A percentile compares a stretch with the other conserved stretches of the same genome.
phyloP scores from a whole-genome alignment of 1,140 invertebrate genomes.

The Metopolophium dirhodum region DNA sequence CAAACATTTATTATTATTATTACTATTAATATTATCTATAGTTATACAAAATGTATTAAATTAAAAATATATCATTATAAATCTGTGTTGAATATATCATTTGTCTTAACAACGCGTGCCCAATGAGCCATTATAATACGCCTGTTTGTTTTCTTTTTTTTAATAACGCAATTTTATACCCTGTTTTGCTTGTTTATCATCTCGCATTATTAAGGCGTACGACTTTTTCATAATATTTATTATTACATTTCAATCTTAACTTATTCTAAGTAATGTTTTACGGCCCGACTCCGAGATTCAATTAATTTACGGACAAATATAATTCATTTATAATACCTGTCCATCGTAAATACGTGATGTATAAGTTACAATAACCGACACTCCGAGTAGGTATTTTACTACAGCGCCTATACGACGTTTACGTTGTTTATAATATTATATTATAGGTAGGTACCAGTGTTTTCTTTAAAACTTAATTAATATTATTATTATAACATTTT shows the following conservation, averaged over 20 bases:
- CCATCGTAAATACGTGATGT: slow-evolving; percentile 7
- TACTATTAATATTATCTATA: slow-evolving; percentile 28
- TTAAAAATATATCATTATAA: slow-evolving; percentile 32
- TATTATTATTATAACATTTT: neutral
- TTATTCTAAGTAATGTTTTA: neutral
- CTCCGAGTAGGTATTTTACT: neutral
- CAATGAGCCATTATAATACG: slow-evolving; percentile 22
- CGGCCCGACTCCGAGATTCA: slow-evolving; percentile 2
- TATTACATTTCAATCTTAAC: slow-evolving; percentile 23
- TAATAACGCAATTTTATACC: neutral
- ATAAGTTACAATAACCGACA: neutral
- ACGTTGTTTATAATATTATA: neutral
- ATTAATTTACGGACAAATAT: neutral
- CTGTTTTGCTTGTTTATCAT: neutral
- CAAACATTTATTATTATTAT: slow-evolving; percentile 39
- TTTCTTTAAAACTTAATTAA: neutral
- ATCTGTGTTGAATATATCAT: slow-evolving; percentile 36
- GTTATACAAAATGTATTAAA: slow-evolving; percentile 30
- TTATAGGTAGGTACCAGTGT: neutral
- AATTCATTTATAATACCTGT: neutral
- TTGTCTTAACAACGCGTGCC: slow-evolving; percentile 26
- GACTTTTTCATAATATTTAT: neutral
- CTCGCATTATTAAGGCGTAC: neutral
- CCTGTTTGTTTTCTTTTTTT: neutral
- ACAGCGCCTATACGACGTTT: neutral